Base-by-base conservation (phyloP, 2,888 invertebrate species). In the Drosophila macrospina region DNA sequence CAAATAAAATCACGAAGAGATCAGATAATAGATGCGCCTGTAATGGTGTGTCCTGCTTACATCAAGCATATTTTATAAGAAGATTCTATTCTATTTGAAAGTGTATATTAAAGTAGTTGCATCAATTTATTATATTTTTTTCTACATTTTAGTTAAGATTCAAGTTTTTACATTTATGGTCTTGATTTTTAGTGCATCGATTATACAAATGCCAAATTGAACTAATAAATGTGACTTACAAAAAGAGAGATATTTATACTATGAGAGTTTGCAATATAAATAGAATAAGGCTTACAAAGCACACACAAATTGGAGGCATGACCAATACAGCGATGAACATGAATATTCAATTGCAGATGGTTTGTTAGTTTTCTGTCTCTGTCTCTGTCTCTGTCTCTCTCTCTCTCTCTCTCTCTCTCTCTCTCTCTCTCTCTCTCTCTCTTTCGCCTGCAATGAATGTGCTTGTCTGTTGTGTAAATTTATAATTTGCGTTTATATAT, bases 151-250 rank as follows among this genome's bases (percentile, higher is more conserved):
- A 32, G 8, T 13, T 24, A 47, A 16, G 55, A 42, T 41, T 45
- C 8, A 32, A 16, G 32, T 64, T 41, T 78, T 36, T 55, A 26
- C 26, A 85, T 79, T 82, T 76, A 54, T 61, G 60, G 24, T 60
- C 68, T 76, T 68, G 65, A 80, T 73, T 83, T 86, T 74, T 69
- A 77, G 60, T 66, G 68, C 70, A 63, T 77, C 34, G 65, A 66
- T 63, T 69, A 55, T 51, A 64, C 56, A 59, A 79, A 77, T 54
- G 51, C 51, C 59, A 84, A 80, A 84, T 77, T 74, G 74, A 87
- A 88, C 87, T 82, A 87, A 82, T 82, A 88, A 87, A 88, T 72
- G 85, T 61, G 74, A 66, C 73, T 69, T 67, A 56, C 55, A 83
- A 80, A 86, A 81, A 26, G 3, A 26, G 3, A 26, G 5, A 26